These are phyloP conservation scores for Piprites chloris DNA, from an alignment of 2,113 vertebrate genomes.

Conservation along the genomic window DNA sequence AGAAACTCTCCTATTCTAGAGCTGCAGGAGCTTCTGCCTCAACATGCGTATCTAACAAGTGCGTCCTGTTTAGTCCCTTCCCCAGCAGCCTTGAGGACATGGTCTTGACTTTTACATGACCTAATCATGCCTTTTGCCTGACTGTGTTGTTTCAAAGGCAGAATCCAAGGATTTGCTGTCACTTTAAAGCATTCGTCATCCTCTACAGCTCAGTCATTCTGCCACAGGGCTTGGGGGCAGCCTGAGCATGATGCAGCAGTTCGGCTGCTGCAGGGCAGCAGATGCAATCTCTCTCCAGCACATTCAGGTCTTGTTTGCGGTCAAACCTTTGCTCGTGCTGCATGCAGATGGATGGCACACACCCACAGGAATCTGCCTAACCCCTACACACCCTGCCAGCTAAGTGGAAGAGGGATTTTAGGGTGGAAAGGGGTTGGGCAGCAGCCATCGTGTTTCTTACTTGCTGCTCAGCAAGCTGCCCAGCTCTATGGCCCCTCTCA, in stretches of 20 bases:
- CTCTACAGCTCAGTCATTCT: not conserved
- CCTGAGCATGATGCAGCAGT: conserved; percentile 18
- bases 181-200: not conserved
- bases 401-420: not conserved
- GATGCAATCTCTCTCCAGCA: conserved; percentile 28
- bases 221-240: not conserved
- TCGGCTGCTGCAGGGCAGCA: not conserved
- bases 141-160: not conserved
- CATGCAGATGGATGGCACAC: not conserved
- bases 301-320: conserved; percentile 7
- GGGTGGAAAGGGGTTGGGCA: not conserved
- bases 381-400: not conserved
- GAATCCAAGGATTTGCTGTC: not conserved
- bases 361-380: conserved; percentile 10
- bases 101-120: not conserved
- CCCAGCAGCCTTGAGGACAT: not conserved
- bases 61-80: not conserved
- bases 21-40: not conserved
- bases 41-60: fast-evolving
- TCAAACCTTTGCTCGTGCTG: not conserved
- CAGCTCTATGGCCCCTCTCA: not conserved
- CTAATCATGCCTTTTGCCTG: not conserved
- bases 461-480: not conserved
- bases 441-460: not conserved
- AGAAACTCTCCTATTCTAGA: not conserved